A percentile compares a stretch with the other conserved stretches of the same genome.
These are phyloP conservation scores for Meleagris gallopavo DNA, from an alignment of 2,113 vertebrate species.

Conservation along the genomic window DNA sequence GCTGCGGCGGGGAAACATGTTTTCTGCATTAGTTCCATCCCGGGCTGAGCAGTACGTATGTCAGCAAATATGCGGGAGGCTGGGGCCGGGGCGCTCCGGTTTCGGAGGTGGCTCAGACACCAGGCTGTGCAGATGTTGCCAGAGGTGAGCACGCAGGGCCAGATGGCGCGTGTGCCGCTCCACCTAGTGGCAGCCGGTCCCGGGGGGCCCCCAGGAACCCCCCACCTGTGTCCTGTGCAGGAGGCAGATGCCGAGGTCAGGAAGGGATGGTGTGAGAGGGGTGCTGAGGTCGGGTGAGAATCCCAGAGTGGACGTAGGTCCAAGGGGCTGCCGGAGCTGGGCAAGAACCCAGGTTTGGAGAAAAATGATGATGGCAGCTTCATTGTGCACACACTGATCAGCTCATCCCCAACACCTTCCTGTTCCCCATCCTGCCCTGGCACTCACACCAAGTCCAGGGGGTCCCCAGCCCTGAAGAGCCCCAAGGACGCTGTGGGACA, in stretches of 20 bases:
- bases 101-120: background rate
- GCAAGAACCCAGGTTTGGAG: background rate
- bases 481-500: fast-evolving
- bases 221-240: background rate
- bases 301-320: fast-evolving
- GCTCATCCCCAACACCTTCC: background rate
- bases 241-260: background rate
- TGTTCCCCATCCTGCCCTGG: background rate
- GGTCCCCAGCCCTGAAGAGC: background rate
- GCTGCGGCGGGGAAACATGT: background rate
- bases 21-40: slow-evolving; percentile 65
- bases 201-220: background rate
- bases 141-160: background rate
- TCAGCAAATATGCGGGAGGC: slow-evolving; percentile 13
- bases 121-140: background rate
- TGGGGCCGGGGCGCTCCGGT: background rate
- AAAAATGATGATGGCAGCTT: background rate
- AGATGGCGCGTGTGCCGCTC: background rate
- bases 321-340: background rate
- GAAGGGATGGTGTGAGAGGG: fast-evolving
- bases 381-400: fast-evolving
- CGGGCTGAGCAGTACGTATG: slow-evolving; percentile 9
- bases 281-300: background rate
- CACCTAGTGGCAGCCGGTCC: background rate
- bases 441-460: fast-evolving